Conservation (phyloP, 2,888 invertebrate species). For the Rhamnusium bicolor region DNA sequence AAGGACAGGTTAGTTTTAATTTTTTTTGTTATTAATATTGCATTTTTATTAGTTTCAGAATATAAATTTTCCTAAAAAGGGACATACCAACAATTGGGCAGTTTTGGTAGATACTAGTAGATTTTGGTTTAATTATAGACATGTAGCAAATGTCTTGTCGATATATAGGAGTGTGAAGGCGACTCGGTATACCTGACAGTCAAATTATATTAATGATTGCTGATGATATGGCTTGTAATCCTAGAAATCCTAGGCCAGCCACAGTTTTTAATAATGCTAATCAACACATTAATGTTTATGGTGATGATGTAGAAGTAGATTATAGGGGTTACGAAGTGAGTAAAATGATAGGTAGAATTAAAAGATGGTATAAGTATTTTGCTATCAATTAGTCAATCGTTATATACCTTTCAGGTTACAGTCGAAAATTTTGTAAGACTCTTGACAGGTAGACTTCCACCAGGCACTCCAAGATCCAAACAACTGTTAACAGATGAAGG, state of each 20-base stretch:
- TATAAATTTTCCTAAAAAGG: conserved; percentile 66
- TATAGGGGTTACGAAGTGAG: conserved; percentile 92
- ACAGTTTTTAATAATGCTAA: conserved; percentile 98
- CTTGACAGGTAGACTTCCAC: conserved; percentile 92
- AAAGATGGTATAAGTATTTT: no score
- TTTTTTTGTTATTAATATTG: neutral
- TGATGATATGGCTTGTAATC: conserved; percentile 99
- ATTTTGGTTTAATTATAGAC: conserved; percentile 99
- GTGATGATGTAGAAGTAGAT: conserved; percentile 99
- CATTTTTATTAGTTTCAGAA: conserved; percentile 24
- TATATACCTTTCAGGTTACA: conserved; percentile 80
- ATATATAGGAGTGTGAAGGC: conserved; percentile 98
- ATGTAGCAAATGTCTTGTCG: conserved; percentile 98
- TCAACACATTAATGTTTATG: conserved; percentile 98
- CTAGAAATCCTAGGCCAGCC: conserved; percentile 96
- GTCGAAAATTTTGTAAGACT: conserved; percentile 99
- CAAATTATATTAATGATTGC: conserved; percentile 99
- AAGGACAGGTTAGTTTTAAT: conserved; percentile 13
- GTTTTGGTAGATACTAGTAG: conserved; percentile 98
- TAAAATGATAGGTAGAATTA: no score
- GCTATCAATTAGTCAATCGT: neutral
- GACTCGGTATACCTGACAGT: conserved; percentile 98
- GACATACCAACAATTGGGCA: conserved; percentile 99
- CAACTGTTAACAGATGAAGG: conserved; percentile 96
- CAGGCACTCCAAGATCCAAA: conserved; percentile 95